Evolutionary conservation across 2,888 invertebrate genomes (phyloP).

Genomic region (Strigamia crassipes): DNA sequence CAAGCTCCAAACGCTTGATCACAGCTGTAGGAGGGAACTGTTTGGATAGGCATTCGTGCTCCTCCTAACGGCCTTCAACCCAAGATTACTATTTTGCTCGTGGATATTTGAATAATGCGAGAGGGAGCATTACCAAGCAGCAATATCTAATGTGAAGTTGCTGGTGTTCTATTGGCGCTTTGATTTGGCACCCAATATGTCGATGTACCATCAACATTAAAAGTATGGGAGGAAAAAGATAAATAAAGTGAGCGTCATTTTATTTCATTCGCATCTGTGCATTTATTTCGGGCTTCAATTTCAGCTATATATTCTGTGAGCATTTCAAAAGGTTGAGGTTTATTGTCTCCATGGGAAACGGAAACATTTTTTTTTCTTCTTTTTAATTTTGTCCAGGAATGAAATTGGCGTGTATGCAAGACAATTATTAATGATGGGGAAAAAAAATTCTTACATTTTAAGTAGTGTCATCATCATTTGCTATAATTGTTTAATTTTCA

Average conservation of each 20-base stretch:
- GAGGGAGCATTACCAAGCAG: too few relatives aligned
- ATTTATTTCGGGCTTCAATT: neutral
- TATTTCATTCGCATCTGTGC: neutral
- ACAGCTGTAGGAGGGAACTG: too few relatives aligned
- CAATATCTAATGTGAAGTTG: too few relatives aligned
- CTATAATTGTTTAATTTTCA: slow-evolving; percentile 21
- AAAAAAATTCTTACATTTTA: slow-evolving; percentile 10
- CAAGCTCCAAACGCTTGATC: too few relatives aligned
- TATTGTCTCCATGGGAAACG: neutral
- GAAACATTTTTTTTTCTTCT: neutral
- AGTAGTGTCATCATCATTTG: slow-evolving; percentile 21
- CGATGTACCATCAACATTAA: neutral
- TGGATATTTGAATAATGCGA: too few relatives aligned
- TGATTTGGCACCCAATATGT: too few relatives aligned
- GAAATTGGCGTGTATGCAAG: neutral
- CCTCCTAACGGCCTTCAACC: too few relatives aligned
- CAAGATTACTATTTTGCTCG: too few relatives aligned
- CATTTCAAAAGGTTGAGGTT: neutral
- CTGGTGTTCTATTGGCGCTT: too few relatives aligned
- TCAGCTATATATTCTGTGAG: neutral
- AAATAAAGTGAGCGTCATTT: neutral
- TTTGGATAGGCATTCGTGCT: too few relatives aligned
- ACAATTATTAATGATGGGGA: neutral
- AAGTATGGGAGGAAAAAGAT: neutral
- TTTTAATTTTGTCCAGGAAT: neutral